A percentile compares a stretch with the other conserved stretches of the same genome.
Evolutionary conservation across 1,140 invertebrate genomes (phyloP).

Genomic region (Euborellia annulipes): DNA sequence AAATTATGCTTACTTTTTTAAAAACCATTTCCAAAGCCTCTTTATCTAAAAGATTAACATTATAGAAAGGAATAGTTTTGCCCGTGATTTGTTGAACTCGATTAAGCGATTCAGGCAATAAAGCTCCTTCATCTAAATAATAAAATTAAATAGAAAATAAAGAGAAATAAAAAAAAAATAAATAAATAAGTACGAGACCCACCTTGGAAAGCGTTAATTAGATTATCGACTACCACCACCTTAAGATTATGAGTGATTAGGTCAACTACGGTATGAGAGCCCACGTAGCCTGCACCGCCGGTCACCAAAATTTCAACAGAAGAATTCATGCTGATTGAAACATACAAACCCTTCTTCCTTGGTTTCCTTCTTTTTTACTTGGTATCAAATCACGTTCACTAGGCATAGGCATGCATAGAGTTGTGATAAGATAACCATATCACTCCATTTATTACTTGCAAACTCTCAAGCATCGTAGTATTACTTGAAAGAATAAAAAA

Average conservation of each 20-base stretch:
- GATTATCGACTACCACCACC: slow-evolving; percentile 71
- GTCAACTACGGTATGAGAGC: slow-evolving; percentile 78
- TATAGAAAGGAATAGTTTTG: slow-evolving; percentile 57
- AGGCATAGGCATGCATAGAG: no score
- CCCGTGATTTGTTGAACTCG: slow-evolving; percentile 68
- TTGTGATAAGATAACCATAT: no score
- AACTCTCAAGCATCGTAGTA: no score
- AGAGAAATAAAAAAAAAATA: no score
- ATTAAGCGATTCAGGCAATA: slow-evolving; percentile 35
- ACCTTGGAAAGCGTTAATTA: slow-evolving; percentile 37
- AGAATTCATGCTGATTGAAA: slow-evolving; percentile 12
- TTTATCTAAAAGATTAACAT: slow-evolving; percentile 59
- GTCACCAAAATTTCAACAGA: slow-evolving; percentile 59
- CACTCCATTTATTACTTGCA: no score
- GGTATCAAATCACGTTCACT: no score
- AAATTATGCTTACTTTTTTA: slow-evolving; percentile 44
- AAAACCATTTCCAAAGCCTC: slow-evolving; percentile 50
- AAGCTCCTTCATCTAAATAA: slow-evolving; percentile 37
- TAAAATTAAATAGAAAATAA: slow-evolving; percentile 32
- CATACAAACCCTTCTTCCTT: no score
- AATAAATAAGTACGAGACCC: neutral
- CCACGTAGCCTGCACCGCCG: slow-evolving; percentile 89
- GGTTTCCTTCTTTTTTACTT: no score
- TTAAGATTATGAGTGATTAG: slow-evolving; percentile 65
- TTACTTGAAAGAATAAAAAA: no score